Evolutionary conservation across 2,888 invertebrate genomes (phyloP), one percentile per base, ranked within the genome.

Genomic region (Physocephala rufipes): DNA sequence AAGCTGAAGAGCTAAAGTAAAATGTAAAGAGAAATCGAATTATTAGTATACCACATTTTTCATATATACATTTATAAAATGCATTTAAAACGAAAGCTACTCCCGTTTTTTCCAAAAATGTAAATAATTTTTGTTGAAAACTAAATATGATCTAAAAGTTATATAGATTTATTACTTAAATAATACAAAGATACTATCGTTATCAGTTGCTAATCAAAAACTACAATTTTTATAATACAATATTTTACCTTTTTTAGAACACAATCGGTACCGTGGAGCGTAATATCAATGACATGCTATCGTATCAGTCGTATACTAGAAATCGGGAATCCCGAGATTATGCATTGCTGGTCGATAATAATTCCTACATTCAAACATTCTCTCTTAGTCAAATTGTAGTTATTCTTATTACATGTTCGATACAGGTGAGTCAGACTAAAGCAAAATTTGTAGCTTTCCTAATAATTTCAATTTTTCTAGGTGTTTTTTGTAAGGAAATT

Each of bases 401-500:
- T 1, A 93, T 97, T 74, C 87, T 92, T 64, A 88, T 90, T 1
- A 94, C 96, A 0, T 93, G 93, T 13, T 89, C 92, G 1, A 83
- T 92, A 63, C 95, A 95, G 86, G 91, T 92, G 70, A 73, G 74
- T 69, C 12, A 36, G 9, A 36, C 5, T 36, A 36, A 36, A 36
- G 9, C 4, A 7, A 36, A 36, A 36, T 7, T 36, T 7, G 4
- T 36, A 26, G 24, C 13, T 49, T 21, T 2, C 5, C 13, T 30
- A 15, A 15, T 49, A 55, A 51, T n/a, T 63, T 13, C 19, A 19
- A 71, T 49, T 19, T 51, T 80, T 91, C 28, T 92, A 95, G 87
- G 95, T 96, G 1, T 94, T 91, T 84, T 96, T 96, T 85, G 93
- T 97, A 16, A 90, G 95, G 75, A 94, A 95, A 87, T 87, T 97